Percentiles rank a stretch among this genome's conserved stretches.
phyloP scores from a whole-genome alignment of 2,113 vertebrate genomes.

The Callopanchax toddi region DNA sequence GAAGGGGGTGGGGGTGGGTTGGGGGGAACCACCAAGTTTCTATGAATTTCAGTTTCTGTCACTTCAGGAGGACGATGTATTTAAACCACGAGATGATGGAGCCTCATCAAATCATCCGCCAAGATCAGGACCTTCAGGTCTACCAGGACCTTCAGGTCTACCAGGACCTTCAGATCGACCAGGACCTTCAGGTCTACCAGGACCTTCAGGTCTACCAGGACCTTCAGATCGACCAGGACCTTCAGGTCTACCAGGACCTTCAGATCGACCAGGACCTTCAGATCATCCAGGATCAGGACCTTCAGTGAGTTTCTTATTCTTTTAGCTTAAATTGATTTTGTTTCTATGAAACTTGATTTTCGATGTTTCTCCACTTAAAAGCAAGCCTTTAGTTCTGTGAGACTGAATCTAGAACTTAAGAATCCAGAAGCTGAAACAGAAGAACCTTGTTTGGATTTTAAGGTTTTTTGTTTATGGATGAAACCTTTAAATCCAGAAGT shows the following conservation, averaged over 20 bases:
- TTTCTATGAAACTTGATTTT: too few species aligned
- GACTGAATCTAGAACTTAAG: too few species aligned
- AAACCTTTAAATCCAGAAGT: too few species aligned
- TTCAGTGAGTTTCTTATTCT: too few species aligned
- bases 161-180: constrained; percentile 22
- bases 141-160: neutral
- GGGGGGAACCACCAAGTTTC: constrained; percentile 34
- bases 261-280: neutral
- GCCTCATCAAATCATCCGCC: too few species aligned
- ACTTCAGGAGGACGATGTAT: constrained; percentile 26
- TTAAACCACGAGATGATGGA: constrained; percentile 37
- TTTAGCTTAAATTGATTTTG: too few species aligned
- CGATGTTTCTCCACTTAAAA: too few species aligned
- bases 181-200: constrained; percentile 4
- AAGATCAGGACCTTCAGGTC: constrained; percentile 18
- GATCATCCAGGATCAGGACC: neutral
- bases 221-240: neutral
- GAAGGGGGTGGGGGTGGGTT: too few species aligned
- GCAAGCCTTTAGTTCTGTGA: too few species aligned
- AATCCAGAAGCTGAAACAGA: too few species aligned
- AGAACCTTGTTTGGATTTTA: too few species aligned
- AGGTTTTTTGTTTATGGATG: too few species aligned
- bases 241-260: neutral
- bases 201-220: neutral
- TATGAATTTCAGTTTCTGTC: constrained; percentile 45